These are phyloP conservation scores for Hippocampus zosterae DNA, from an alignment of 2,113 vertebrate genomes.

Conservation along the genomic window DNA sequence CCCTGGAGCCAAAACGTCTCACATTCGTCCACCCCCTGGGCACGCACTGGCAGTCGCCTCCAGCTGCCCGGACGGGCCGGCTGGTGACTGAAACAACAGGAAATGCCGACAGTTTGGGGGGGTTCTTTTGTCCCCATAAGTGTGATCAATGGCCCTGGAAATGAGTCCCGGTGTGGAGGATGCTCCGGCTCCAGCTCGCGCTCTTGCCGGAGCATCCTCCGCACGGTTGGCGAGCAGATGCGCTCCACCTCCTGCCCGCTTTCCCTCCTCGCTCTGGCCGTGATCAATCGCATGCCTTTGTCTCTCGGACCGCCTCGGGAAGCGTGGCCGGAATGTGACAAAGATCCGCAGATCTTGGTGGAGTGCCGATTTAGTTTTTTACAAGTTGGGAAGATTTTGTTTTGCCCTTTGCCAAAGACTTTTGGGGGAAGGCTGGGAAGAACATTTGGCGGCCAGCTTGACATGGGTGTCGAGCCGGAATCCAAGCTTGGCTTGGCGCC, in stretches of 20 bases:
- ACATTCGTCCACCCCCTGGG: slow-evolving; percentile 14
- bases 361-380: no score
- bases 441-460: not conserved
- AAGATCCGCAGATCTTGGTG: not conserved
- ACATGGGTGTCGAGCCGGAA: not conserved
- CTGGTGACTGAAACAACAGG: slow-evolving; percentile 60
- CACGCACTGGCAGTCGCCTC: slow-evolving; percentile 21
- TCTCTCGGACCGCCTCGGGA: not conserved
- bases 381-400: not conserved
- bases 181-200: no score
- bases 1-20: no score
- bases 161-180: no score
- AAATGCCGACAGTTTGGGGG: slow-evolving; percentile 38
- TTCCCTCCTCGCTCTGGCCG: not conserved
- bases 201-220: slow-evolving; percentile 18
- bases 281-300: not conserved
- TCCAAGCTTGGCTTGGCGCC: not conserved
- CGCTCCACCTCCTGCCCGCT: slow-evolving; percentile 25
- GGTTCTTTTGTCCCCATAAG: not conserved
- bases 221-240: slow-evolving; percentile 22
- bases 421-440: not conserved
- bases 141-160: not conserved
- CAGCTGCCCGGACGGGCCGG: slow-evolving; percentile 50
- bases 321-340: not conserved
- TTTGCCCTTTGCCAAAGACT: not conserved